These are phyloP conservation scores for Solea senegalensis DNA, from an alignment of 2,113 vertebrate species.

Conservation along the genomic window DNA sequence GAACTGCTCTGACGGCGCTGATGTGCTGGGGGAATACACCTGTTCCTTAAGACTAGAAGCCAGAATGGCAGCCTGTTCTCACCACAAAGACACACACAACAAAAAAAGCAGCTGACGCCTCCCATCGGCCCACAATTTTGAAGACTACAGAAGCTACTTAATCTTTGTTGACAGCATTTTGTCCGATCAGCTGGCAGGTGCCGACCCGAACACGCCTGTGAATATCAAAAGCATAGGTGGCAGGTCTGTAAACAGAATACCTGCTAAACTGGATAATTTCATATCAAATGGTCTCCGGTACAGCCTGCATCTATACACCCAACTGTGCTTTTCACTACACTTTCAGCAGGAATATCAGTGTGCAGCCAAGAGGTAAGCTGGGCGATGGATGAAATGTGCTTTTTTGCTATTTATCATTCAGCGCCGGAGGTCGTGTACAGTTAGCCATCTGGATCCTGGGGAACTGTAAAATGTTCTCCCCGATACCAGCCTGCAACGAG, in stretches of 20 bases:
- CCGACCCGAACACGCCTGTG: constrained; percentile 8
- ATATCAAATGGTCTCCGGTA: constrained; percentile 56
- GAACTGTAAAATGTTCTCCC: constrained; percentile 80
- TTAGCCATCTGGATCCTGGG: constrained; percentile 80
- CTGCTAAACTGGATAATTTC: constrained; percentile 51
- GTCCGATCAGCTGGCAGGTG: constrained; percentile 39
- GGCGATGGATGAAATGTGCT: constrained; percentile 76
- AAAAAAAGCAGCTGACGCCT: constrained; percentile 35
- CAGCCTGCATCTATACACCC: constrained; percentile 57
- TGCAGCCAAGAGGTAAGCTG: constrained; percentile 69
- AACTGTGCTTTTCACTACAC: constrained; percentile 58
- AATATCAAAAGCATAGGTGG: constrained; percentile 49
- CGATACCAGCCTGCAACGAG: constrained; percentile 69
- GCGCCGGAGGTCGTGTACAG: constrained; percentile 81
- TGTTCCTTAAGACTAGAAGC: constrained; percentile 24
- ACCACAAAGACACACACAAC: constrained; percentile 23
- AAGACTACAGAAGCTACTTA: constrained; percentile 8
- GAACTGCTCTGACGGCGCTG: constrained; percentile 57
- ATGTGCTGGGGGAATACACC: constrained; percentile 49
- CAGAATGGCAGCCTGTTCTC: not conserved
- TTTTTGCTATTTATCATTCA: constrained; percentile 82
- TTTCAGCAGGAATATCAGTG: constrained; percentile 73
- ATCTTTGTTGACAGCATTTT: constrained; percentile 47
- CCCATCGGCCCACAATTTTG: constrained; percentile 13
- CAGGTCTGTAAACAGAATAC: constrained; percentile 36